Conservation (phyloP, 30 jellyfish, hydroid and myxozoan genomes). For the Aurelia aurita complex sp. Pacific region DNA sequence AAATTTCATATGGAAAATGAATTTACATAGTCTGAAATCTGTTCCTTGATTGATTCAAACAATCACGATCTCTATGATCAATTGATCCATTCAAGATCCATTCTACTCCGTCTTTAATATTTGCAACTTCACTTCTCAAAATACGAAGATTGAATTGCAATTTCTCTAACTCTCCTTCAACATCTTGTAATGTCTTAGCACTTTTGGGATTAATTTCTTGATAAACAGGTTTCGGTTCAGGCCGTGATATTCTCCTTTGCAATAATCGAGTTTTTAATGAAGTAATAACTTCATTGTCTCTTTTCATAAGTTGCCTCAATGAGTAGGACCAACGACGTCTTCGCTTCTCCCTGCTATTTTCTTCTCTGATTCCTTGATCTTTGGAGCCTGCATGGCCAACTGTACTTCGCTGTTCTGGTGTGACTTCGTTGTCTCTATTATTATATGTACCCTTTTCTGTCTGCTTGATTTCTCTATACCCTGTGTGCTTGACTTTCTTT, state of each 20-base stretch:
- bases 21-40: conserved; percentile 1
- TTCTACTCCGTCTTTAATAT: conserved; percentile 1
- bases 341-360: neutral
- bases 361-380: neutral
- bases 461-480: too few species aligned
- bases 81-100: too few species aligned
- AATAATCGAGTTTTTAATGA: conserved; percentile 1
- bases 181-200: neutral
- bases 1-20: too few species aligned
- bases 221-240: too few species aligned
- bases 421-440: neutral
- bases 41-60: neutral
- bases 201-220: too few species aligned
- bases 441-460: too few species aligned
- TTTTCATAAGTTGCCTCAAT: conserved; percentile 25
- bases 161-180: conserved; percentile 18
- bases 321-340: conserved; percentile 32
- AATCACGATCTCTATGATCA: too few species aligned
- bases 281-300: neutral
- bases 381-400: too few species aligned
- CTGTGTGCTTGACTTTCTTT: too few species aligned
- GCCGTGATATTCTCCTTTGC: neutral
- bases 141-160: conserved; percentile 6
- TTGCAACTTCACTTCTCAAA: conserved; percentile 7
- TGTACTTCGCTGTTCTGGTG: too few species aligned